Conservation (phyloP, 2,113 vertebrate genomes). For the Serilophus lunatus region DNA sequence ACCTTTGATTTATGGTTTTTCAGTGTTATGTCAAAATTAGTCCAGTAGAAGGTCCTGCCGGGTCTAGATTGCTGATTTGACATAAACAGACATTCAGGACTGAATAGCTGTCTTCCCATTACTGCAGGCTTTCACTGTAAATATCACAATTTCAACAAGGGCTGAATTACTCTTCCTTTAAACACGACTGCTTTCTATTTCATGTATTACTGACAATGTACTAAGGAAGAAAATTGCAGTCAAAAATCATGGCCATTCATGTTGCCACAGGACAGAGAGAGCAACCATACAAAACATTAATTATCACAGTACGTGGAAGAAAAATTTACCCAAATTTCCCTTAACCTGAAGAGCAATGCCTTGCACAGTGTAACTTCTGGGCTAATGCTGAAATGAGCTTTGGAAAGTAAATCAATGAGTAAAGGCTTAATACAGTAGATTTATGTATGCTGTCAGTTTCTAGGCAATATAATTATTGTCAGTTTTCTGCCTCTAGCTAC, state of each 20-base stretch:
- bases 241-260: conserved; percentile 16
- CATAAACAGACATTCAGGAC: conserved; percentile 3
- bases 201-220: neutral
- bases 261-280: neutral
- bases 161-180: conserved; percentile 6
- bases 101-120: neutral
- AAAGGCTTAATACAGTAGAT: conserved; percentile 39
- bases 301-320: conserved; percentile 5
- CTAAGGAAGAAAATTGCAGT: conserved; percentile 18
- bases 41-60: neutral
- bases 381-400: conserved; percentile 48
- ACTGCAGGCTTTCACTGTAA: neutral
- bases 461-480: conserved; percentile 63
- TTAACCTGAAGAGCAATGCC: neutral
- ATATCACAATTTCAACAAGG: neutral
- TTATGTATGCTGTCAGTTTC: conserved; percentile 57
- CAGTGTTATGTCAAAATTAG: conserved; percentile 13
- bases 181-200: neutral
- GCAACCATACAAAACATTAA: conserved; percentile 5
- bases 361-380: conserved; percentile 8
- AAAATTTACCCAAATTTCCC: conserved; percentile 13
- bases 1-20: neutral
- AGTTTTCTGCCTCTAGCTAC: conserved; percentile 61
- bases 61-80: conserved; percentile 37
- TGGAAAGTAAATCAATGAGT: conserved; percentile 43